These are phyloP conservation scores for Carabus problematicus DNA, from an alignment of 2,888 invertebrate genomes.

Conservation along the genomic window DNA sequence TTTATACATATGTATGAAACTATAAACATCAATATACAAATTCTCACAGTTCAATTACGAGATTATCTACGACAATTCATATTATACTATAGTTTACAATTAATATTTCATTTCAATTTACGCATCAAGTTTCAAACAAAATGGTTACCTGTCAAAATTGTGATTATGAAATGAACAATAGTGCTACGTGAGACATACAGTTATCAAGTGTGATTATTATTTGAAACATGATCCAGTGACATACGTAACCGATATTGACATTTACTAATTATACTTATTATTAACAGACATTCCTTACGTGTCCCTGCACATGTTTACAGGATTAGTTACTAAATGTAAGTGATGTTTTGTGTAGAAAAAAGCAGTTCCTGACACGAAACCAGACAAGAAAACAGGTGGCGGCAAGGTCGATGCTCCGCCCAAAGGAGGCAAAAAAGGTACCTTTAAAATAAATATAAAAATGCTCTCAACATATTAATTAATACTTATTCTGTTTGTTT, in stretches of 20 bases:
- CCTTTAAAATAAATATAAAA: conserved; percentile 14
- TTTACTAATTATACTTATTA: conserved; percentile 5
- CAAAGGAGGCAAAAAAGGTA: conserved; percentile 48
- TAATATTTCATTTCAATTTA: background rate
- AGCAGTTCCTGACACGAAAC: conserved; percentile 38
- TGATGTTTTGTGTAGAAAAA: conserved; percentile 42
- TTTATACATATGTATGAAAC: too few relatives aligned
- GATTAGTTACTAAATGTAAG: background rate
- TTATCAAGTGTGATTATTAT: too few relatives aligned
- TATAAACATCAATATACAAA: too few relatives aligned
- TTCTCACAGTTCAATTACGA: background rate
- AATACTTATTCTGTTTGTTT: conserved; percentile 21
- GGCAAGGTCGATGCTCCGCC: conserved; percentile 43
- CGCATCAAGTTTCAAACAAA: too few relatives aligned
- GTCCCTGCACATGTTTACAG: background rate
- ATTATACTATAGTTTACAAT: conserved; percentile 1
- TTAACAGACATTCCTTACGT: too few relatives aligned
- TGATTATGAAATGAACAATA: too few relatives aligned
- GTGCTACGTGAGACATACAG: background rate
- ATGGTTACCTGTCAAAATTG: too few relatives aligned
- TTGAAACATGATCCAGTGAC: background rate
- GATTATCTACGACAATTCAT: conserved; percentile 1
- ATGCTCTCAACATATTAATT: conserved; percentile 18
- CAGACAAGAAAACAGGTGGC: conserved; percentile 42
- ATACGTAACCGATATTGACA: conserved; percentile 32